Evolutionary conservation across 2,113 vertebrate species (phyloP), one percentile per base, ranked within the genome.

Genomic region (Chauna torquata): DNA sequence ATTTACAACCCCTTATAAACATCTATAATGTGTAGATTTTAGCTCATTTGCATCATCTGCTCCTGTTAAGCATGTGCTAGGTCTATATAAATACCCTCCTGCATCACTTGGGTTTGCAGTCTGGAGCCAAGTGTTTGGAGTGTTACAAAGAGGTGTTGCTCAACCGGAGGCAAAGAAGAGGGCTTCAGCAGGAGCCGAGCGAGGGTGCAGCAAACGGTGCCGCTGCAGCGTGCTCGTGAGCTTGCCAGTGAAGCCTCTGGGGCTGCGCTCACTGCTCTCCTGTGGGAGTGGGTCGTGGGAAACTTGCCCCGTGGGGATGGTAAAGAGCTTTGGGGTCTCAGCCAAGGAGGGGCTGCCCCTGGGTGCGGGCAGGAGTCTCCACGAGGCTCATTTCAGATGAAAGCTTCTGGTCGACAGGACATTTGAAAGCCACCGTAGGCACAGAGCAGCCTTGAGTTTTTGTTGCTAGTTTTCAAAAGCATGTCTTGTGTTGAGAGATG

Each of bases 11-110:
- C 62, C 66, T 89, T 52, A 6, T 32, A 74, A 84, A 87, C 54
- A 78, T 95, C 86, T 82, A 50, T 22, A 14, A n/a, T 45, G 50
- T 62, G 86, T 18, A 40, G 89, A 88, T 91, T 96, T 96, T 65
- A 95, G 86, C 96, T 89, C n/a, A 2, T 91, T 87, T 84, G 91
- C 94, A 95, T 96, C 94, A 91, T 36, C 74, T 8, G 1, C 90
- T 96, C 74, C 84, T 30, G 57, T 55, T 45, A 44, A 92, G 65
- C 78, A 44, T 40, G 77, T 69, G n/a, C 57, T 82, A 86, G 91
- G 78, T 69, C 92, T 95, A 91, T 85, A 94, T 91, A 96, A 95
- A 96, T 94, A 61, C 91, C 45, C 68, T 96, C 64, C 92, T 89
- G 91, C 94, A 94, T 87, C 91, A 82, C 92, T 90, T 74, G 2